Evolutionary conservation across 2,113 vertebrate species (phyloP).

Genomic region (Alethe castanea): DNA sequence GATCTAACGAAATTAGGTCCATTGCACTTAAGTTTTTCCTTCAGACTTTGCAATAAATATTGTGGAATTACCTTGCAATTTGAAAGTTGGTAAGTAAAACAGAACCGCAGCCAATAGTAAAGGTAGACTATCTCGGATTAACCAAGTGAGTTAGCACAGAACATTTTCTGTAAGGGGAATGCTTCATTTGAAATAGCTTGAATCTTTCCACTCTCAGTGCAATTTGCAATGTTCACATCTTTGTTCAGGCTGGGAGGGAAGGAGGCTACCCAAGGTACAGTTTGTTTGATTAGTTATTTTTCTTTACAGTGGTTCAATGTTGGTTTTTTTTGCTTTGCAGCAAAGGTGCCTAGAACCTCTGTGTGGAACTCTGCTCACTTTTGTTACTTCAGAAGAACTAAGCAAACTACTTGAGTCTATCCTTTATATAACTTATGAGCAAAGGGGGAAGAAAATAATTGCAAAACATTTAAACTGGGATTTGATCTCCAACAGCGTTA

Average conservation of each 20-base stretch:
- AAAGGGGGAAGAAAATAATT: neutral
- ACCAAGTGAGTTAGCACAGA: neutral
- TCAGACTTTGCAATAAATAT: neutral
- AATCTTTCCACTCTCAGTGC: neutral
- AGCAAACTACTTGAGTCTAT: neutral
- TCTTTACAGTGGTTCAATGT: neutral
- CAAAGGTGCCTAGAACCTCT: neutral
- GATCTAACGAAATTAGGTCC: neutral
- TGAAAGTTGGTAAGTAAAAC: neutral
- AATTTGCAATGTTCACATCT: neutral
- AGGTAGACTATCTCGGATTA: rapidly evolving
- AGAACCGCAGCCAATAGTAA: neutral
- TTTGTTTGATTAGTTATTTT: neutral
- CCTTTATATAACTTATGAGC: neutral
- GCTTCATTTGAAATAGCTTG: neutral
- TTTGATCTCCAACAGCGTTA: neutral
- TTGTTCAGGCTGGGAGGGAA: neutral
- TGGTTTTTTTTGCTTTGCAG: neutral
- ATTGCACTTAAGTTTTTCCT: neutral
- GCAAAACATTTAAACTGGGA: neutral
- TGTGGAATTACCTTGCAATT: neutral
- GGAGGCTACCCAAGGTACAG: neutral
- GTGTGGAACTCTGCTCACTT: neutral
- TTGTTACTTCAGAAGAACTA: neutral
- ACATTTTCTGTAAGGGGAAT: neutral